These are phyloP conservation scores for Sinelater perroti DNA, from an alignment of 2,888 invertebrate genomes.

Conservation along the genomic window DNA sequence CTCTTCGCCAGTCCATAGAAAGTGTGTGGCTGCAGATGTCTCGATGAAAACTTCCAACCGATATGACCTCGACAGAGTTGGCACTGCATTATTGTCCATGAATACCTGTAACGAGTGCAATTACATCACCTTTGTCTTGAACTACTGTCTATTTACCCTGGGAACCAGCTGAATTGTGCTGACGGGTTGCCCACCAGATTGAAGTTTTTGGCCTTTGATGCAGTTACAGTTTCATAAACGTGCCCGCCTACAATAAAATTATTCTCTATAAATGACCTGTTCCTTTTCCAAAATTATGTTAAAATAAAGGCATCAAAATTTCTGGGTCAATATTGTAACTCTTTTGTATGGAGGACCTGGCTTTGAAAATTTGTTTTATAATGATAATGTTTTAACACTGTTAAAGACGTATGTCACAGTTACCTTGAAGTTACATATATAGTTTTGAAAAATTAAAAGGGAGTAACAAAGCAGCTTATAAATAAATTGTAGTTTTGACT, in stretches of 20 bases:
- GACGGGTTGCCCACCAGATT: constrained; percentile 67
- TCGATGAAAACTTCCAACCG: constrained; percentile 84
- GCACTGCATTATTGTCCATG: constrained; percentile 82
- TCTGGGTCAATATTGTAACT: too few relatives aligned
- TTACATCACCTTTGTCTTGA: neutral
- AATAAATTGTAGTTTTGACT: too few relatives aligned
- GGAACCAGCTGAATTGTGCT: constrained; percentile 85
- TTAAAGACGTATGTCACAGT: too few relatives aligned
- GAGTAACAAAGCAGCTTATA: too few relatives aligned
- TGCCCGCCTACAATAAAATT: constrained; percentile 66
- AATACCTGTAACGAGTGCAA: constrained; percentile 68
- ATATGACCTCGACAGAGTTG: constrained; percentile 72
- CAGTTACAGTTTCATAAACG: constrained; percentile 83
- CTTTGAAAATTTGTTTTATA: too few relatives aligned
- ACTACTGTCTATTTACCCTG: constrained; percentile 66
- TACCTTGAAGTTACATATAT: too few relatives aligned
- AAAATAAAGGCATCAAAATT: too few relatives aligned
- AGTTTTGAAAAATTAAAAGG: too few relatives aligned
- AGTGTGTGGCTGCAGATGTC: constrained; percentile 69
- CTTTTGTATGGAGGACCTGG: too few relatives aligned
- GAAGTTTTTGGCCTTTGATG: constrained; percentile 65
- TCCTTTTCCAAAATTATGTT: neutral
- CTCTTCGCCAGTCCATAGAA: constrained; percentile 77
- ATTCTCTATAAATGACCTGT: constrained; percentile 4
- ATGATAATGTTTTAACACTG: too few relatives aligned